Evolutionary conservation across 1,140 invertebrate genomes (phyloP).

Genomic region (Rhopalosiphum maidis): DNA sequence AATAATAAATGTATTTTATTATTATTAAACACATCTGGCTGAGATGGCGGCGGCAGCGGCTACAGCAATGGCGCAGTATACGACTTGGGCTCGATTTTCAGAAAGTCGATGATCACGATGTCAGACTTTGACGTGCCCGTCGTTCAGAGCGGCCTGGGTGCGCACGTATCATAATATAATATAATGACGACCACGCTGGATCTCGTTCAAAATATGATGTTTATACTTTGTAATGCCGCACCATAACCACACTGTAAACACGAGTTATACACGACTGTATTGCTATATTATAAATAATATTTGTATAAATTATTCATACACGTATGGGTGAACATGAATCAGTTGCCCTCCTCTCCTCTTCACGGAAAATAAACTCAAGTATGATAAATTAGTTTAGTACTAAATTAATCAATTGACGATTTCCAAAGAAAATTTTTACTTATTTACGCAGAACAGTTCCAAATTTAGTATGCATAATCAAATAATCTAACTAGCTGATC

Average conservation of each 20-base stretch:
- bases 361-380: too few species aligned
- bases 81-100: neutral
- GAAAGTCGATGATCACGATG: neutral
- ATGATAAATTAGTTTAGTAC: too few species aligned
- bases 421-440: too few species aligned
- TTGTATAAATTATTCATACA: neutral
- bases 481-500: too few species aligned
- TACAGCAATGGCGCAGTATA: neutral
- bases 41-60: too few species aligned
- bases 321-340: neutral
- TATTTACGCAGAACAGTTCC: too few species aligned
- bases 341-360: too few species aligned
- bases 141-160: too few species aligned
- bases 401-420: too few species aligned
- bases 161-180: neutral
- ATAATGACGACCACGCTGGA: neutral
- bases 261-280: neutral
- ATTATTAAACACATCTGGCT: conserved; percentile 9
- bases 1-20: conserved; percentile 8
- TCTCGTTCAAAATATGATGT: neutral
- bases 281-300: neutral
- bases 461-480: too few species aligned
- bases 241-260: neutral
- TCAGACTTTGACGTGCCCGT: neutral
- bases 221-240: neutral